Percentiles rank a stretch among this genome's conserved stretches.
Conservation (phyloP, 2,113 vertebrate genomes). For the Elgaria multicarinata region DNA sequence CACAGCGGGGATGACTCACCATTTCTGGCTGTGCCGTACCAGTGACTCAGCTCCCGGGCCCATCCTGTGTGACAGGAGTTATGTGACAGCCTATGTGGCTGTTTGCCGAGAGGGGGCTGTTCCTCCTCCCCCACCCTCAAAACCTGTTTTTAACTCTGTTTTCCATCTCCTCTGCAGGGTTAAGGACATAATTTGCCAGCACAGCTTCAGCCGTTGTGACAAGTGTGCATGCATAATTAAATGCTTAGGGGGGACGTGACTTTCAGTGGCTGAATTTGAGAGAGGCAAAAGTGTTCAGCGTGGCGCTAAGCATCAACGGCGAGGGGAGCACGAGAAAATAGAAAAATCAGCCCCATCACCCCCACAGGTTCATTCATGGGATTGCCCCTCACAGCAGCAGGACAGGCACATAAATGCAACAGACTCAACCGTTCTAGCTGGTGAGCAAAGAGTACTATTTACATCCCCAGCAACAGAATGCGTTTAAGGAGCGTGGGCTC, state of each 20-base stretch:
- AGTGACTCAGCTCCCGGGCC: slow-evolving; percentile 51
- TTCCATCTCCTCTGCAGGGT: not conserved
- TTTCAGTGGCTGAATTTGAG: not conserved
- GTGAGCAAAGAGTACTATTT: not conserved
- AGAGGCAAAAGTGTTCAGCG: not conserved
- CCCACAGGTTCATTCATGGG: not conserved
- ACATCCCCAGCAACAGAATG: not conserved
- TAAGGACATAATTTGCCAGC: not conserved
- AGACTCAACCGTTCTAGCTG: rapidly evolving
- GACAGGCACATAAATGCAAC: rapidly evolving
- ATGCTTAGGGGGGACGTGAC: not conserved
- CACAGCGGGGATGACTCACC: slow-evolving; percentile 47
- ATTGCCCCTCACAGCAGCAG: rapidly evolving
- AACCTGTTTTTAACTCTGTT: not conserved
- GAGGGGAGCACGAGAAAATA: not conserved
- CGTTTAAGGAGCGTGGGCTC: rapidly evolving
- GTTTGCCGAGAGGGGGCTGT: not conserved
- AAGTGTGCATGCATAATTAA: not conserved
- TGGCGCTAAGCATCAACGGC: not conserved
- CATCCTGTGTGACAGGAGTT: slow-evolving; percentile 22
- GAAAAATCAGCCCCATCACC: not conserved
- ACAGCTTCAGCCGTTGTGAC: not conserved
- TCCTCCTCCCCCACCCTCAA: too few relatives aligned
- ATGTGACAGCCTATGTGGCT: not conserved
- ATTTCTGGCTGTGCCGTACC: slow-evolving; percentile 38